These are phyloP conservation scores for Oppia nitens DNA, from an alignment of 1,140 invertebrate genomes.

Conservation along the genomic window DNA sequence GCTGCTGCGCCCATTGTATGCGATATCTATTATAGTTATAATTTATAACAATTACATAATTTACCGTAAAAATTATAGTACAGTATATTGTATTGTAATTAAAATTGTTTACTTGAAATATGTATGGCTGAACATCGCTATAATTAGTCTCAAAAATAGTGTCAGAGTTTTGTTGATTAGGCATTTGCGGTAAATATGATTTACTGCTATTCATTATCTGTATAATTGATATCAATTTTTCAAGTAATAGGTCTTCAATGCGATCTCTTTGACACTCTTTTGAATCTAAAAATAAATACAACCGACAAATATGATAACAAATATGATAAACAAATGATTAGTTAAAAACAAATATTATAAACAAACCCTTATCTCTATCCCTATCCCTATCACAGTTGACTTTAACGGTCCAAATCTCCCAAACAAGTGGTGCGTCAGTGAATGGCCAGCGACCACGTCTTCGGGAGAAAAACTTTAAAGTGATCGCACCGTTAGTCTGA, in stretches of 20 bases:
- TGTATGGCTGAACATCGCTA: slow-evolving; percentile 81
- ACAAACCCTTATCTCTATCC: too few relatives aligned
- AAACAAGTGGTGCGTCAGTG: slow-evolving; percentile 52
- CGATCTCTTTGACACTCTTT: neutral
- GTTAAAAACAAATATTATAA: too few relatives aligned
- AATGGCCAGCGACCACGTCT: slow-evolving; percentile 64
- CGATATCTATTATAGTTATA: slow-evolving; percentile 2
- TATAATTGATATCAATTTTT: slow-evolving; percentile 81
- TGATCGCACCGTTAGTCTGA: slow-evolving; percentile 47
- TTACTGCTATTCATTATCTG: slow-evolving; percentile 88
- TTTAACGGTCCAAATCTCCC: slow-evolving; percentile 92
- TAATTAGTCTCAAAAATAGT: slow-evolving; percentile 84
- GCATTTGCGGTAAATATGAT: slow-evolving; percentile 78
- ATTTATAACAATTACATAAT: neutral
- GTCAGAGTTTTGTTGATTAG: slow-evolving; percentile 73
- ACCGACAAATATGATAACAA: too few relatives aligned
- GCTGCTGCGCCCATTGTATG: slow-evolving; percentile 7
- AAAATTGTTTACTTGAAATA: slow-evolving; percentile 49
- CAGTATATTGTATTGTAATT: neutral
- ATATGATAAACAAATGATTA: too few relatives aligned
- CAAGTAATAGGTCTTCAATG: slow-evolving; percentile 74
- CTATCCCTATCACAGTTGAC: slow-evolving; percentile 43
- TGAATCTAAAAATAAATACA: neutral
- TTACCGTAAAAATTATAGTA: neutral
- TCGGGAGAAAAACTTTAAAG: slow-evolving; percentile 79